Evolutionary conservation across 2,888 invertebrate genomes (phyloP), one percentile per base, ranked within the genome.

Genomic region (Platypus cylindrus): DNA sequence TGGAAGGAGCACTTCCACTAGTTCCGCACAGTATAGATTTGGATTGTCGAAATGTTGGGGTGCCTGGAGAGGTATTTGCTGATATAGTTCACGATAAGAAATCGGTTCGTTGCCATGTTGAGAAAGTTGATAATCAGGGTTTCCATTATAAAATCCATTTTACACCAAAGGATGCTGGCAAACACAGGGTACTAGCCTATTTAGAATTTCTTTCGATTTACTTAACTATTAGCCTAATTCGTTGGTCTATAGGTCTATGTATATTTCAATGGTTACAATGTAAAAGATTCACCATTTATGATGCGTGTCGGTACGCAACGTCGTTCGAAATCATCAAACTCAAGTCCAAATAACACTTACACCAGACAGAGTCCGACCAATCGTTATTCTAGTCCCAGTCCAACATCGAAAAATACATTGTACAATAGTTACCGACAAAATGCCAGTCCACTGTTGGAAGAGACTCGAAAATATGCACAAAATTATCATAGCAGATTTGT

Each of bases 51-150:
- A 75, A 72, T 25, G 82, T 83, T 7, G 85, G 85, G 3, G 91
- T 90, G 30, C 73, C 75, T 32, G 94, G 93, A 0, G 86, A 89
- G 53, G 69, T 93, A 2, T 79, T 80, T 47, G 76, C 93, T 28
- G 91, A 94, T 55, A 82, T 94, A 34, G 89, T 89, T 0, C 84
- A 90, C 46, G 85, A 87, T 56, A 87, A 89, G 52, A 71, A 75
- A 36, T 86, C 89, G 37, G 75, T 82, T 45, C 85, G 78, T 54
- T 84, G 80, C 53, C 79, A 79, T n/a, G 74, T 82, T 20, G 82
- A 81, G 52, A 80, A 77, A 58, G 72, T 86, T 5, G 82, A 83
- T 13, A 71, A 69, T 43, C 78, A 75, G 52, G 81, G 80, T 52
- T 60, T 58, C 35, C 50, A 55, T 38, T 80, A 81, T 45, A 67